Base-by-base conservation (phyloP, 37 sponge, comb jelly and placozoan genomes). In the Crambe crambe region DNA sequence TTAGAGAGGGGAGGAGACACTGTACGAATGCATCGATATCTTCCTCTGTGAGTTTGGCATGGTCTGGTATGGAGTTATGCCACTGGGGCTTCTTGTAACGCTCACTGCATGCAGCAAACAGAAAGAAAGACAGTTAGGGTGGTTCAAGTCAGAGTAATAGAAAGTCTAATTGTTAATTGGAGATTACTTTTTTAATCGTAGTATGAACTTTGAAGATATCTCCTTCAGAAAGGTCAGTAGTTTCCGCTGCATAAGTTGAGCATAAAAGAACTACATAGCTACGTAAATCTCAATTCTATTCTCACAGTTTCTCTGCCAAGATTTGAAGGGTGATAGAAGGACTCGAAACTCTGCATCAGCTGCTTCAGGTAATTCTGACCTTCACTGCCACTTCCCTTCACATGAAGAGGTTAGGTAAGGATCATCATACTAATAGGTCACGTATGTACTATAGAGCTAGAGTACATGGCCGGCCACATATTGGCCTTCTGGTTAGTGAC, bases 301-400 rank as follows among this genome's bases (percentile, higher is more conserved):
- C 86, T 77, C 56, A 91, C 91, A 32, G 91, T 86, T 58, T 89
- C 84, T 40, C 65, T 58, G 3, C 98, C 95, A 37, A 63, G n/a
- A 76, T 97, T 95, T 0, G 95, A 95, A 8, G 98, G 98, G 54
- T 97, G 95, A 39, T 84, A 92, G 87, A 70, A 95, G 23, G 93
- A 90, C 68, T 95, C 93, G 3, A 94, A 32, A 2, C 91, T 82
- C 15, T 80, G 39, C 84, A 95, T 88, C 61, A 97, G 80, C 29
- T 74, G 70, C 2, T 62, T 62, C 23, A 97, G 81, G 61, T 92
- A 79, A 8, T 90, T 74, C 58, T 83, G 91, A 15, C 89, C 73
- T 39, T 51, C 37, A 29, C 74, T 77, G 8, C 63, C 76, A 25
- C 89, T 86, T 27, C 94, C 94, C 89, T 92, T 38, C 5, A 31